phyloP scores from a whole-genome alignment of 2,797 vertebrate genomes.

The Nannoperca obscura region DNA sequence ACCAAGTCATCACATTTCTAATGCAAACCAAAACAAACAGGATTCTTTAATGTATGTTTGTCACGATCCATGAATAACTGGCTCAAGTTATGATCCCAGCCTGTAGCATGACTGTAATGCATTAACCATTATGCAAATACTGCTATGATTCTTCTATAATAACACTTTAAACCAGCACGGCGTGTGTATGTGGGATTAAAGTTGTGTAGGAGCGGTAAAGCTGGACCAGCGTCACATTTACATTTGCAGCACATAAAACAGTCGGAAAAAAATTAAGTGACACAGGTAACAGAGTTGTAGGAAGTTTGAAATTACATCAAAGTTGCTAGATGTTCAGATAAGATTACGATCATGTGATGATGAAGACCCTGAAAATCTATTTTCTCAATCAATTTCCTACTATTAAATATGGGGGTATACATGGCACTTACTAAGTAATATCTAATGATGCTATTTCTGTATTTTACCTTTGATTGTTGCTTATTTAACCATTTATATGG shows the following conservation, averaged over 20 bases:
- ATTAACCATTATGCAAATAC: conserved; percentile 25
- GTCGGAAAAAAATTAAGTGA: too few relatives aligned
- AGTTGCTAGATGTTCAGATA: not conserved
- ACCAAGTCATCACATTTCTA: conserved; percentile 32
- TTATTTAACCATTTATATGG: not conserved
- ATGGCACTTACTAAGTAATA: not conserved
- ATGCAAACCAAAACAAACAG: conserved; percentile 36
- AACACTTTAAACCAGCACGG: not conserved
- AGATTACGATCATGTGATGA: not conserved
- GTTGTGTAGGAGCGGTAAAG: not conserved
- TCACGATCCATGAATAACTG: conserved; percentile 20
- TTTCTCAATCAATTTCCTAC: not conserved
- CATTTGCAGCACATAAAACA: not conserved
- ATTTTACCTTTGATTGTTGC: not conserved
- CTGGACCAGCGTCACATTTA: not conserved
- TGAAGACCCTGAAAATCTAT: not conserved
- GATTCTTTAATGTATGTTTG: conserved; percentile 38
- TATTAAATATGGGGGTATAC: not conserved
- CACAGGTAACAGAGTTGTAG: not conserved
- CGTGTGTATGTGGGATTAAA: conserved; percentile 9
- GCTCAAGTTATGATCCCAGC: conserved; percentile 23
- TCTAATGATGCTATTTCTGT: not conserved
- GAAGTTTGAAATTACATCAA: not conserved
- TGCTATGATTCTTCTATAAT: conserved; percentile 11
- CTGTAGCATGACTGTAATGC: conserved; percentile 30